Evolutionary conservation across 2,888 invertebrate species (phyloP), one percentile per base, ranked within the genome.

Genomic region (Cryptocephalus moraei): DNA sequence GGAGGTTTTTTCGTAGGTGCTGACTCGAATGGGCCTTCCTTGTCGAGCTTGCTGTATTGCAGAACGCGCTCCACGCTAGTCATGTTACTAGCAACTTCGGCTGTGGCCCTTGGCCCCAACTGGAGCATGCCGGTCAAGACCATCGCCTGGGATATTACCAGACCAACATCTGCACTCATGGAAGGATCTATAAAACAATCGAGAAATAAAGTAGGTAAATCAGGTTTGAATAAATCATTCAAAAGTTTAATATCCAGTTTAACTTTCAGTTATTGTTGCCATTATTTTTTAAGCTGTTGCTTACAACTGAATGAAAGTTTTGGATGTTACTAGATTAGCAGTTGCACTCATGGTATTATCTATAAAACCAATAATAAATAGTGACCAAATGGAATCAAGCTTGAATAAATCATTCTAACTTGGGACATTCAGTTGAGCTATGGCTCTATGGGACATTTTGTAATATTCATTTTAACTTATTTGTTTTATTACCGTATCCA

Each of bases 71-170:
- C 91, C 0, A 91, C 89, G 43, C 82, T 81, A 6, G 81, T 84
- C 81, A 85, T 82, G 59, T 84, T 81, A 8, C 81, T 79, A 41
- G 82, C 74, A 22, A 80, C 78, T 62, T 90, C 89, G 0, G 89
- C 84, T 33, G 83, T 79, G 65, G 87, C 86, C 51, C 86, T 76
- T 56, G 89, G 81, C 8, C 86, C 86, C 71, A 84, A 81, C 63
- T 88, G 87, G 47, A 89, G 77, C 82, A 88, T 84, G 52, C 85
- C 88, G 46, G 86, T 85, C 49, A 90, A 64, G 56, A 84, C 80
- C 46, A 85, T 68, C 49, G 82, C 80, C 57, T 86, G 85, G 32
- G 84, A 82, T 51, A 87, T 75, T 1, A 83, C 84, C 43, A 87
- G 68, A 4, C 86, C 86, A 1, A 86, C 82, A 61, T 82, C 76